phyloP scores from a whole-genome alignment of 2,797 vertebrate species.

The Melopsittacus undulatus region DNA sequence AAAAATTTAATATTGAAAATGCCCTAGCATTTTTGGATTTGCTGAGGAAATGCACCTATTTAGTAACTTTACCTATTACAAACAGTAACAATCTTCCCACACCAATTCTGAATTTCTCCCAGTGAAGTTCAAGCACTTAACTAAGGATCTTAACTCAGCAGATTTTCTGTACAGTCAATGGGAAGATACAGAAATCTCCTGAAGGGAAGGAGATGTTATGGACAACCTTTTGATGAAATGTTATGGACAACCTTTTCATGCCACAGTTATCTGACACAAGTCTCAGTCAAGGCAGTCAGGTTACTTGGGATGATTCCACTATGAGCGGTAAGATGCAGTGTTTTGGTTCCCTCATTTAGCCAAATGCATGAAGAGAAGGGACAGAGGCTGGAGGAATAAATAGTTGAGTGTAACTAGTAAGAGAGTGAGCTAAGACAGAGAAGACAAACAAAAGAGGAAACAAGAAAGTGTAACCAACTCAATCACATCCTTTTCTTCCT shows the following conservation, averaged over 20 bases:
- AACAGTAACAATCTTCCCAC: background rate
- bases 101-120: background rate
- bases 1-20: background rate
- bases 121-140: background rate
- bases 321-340: background rate
- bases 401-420: background rate
- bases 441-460: background rate
- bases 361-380: background rate
- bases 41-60: background rate
- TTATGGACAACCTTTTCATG: accelerated
- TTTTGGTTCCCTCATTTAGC: background rate
- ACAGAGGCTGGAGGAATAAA: background rate
- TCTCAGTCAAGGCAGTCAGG: background rate
- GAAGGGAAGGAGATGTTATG: accelerated
- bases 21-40: background rate
- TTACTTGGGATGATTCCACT: background rate
- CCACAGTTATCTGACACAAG: background rate
- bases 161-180: background rate
- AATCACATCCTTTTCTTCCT: background rate
- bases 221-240: background rate
- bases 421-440: background rate
- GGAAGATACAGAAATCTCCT: background rate
- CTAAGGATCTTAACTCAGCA: background rate
- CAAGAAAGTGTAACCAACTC: background rate
- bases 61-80: background rate